Conservation (phyloP, 2,888 invertebrate genomes). For the Hirtodrosophila confusa region DNA sequence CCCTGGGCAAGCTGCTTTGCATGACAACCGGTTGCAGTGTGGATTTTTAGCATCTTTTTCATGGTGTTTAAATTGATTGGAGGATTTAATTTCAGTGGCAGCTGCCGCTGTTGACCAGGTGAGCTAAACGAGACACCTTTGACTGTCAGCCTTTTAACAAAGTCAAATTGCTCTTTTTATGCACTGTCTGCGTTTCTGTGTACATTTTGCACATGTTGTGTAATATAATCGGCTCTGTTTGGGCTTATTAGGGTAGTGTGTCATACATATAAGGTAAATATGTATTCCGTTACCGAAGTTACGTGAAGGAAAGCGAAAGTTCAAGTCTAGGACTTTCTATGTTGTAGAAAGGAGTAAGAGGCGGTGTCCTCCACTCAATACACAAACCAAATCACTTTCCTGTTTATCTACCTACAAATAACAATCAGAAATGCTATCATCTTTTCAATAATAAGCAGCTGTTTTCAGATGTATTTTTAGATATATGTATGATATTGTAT, state of each 20-base stretch:
- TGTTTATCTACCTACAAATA: background rate
- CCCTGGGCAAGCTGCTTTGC: constrained; percentile 60
- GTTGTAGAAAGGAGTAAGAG: no score
- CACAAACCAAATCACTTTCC: no score
- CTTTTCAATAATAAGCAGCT: no score
- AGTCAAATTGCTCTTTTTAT: constrained; percentile 50
- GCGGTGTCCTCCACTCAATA: no score
- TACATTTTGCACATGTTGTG: constrained; percentile 62
- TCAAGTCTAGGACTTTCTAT: background rate
- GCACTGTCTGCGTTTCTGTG: constrained; percentile 11
- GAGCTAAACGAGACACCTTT: constrained; percentile 53
- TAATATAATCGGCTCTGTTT: constrained; percentile 27
- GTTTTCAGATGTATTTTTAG: no score
- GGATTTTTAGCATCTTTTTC: constrained; percentile 37
- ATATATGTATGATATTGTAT: no score
- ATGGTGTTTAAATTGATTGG: constrained; percentile 74
- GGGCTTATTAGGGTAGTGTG: constrained; percentile 19
- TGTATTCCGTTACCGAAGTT: background rate
- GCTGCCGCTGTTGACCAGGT: constrained; percentile 63
- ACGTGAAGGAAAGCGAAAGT: background rate
- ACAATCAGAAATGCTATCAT: no score
- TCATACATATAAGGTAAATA: constrained; percentile 1
- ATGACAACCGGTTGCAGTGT: constrained; percentile 76
- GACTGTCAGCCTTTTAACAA: constrained; percentile 49
- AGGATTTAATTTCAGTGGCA: constrained; percentile 79